phyloP scores from a whole-genome alignment of 1,140 invertebrate species.

The Cydia pomonella region DNA sequence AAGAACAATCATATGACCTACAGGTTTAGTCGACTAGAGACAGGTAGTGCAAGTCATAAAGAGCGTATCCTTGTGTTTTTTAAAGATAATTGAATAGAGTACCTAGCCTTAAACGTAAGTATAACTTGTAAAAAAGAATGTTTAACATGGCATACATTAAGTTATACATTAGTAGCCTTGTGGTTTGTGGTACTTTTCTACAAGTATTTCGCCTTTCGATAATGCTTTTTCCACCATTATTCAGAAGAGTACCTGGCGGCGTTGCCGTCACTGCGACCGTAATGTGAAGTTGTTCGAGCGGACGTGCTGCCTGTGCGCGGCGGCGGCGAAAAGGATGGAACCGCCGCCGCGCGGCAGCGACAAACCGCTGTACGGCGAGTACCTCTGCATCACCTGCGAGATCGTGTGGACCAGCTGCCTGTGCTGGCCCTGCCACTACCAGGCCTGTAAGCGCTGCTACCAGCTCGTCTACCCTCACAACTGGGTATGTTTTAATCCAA shows the following conservation, averaged over 20 bases:
- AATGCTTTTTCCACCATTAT: not conserved
- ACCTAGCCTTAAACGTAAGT: too few relatives aligned
- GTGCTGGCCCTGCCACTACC: constrained; percentile 29
- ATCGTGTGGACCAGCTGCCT: constrained; percentile 22
- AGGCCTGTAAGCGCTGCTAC: constrained; percentile 14
- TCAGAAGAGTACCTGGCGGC: not conserved
- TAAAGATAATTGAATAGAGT: too few relatives aligned
- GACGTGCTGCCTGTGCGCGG: not conserved
- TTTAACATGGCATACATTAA: too few relatives aligned
- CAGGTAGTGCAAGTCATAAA: too few relatives aligned
- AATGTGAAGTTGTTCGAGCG: constrained; percentile 17
- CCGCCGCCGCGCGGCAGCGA: not conserved
- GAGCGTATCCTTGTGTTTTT: too few relatives aligned
- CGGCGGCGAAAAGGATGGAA: not conserved
- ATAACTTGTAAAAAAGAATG: too few relatives aligned
- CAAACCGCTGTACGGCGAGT: constrained; percentile 25
- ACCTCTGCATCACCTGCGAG: constrained; percentile 19
- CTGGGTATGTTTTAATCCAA: not conserved
- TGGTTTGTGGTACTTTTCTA: too few relatives aligned
- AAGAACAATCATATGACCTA: too few relatives aligned
- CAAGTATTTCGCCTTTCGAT: too few relatives aligned
- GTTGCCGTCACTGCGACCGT: not conserved
- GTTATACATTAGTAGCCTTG: too few relatives aligned
- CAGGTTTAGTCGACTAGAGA: too few relatives aligned
- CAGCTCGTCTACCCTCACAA: constrained; percentile 15